Base-by-base conservation (phyloP, 2,113 vertebrate genomes). In the Platycercus adscitus region DNA sequence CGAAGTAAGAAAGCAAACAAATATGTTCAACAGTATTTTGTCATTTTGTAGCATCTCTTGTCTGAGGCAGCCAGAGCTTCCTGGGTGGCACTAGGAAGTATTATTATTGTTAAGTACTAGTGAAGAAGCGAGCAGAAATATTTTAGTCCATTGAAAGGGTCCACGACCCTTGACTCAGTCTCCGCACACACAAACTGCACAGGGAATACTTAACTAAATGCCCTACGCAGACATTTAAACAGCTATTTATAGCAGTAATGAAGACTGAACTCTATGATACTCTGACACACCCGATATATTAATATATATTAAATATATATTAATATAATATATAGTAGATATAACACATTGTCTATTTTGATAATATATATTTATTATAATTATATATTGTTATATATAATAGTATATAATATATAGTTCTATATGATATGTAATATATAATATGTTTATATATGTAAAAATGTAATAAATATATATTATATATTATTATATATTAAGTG, bases 1-100 rank as follows among this genome's bases (percentile, higher is more conserved):
- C 44, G 29, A 95, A 95, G 71, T 65, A 77, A 86, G 41, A 89
- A 69, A 53, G n/a, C n/a, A 88, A 95, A 85, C n/a, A 77, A 87
- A 10, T 29, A 55, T 3, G 16, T 72, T 80, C 41, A 61, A 49
- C 3, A 28, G 5, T 28, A 56, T 68, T 75, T 52, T 68, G 60
- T 68, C 65, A 64, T 72, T 65, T 44, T 43, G 20, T 20, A 87
- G 28, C 46, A 86, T 14, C 60, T 68, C 35, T 3, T 33, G 39
- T 52, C 31, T 28, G 29, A 20, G 31, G 20, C 72, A 82, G n/a
- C 17, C 47, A 73, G n/a, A 80, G 61, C 70, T 73, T 77, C 70
- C 71, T 56, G 5, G 5, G 39, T 11, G 70, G 28, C 1, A 0
- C 41, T 29, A 44, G 33, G 25, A 91, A 37, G 6, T 20, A 50